Evolutionary conservation across 2,888 invertebrate species (phyloP), one percentile per base, ranked within the genome.

Genomic region (Coenonympha glycerion): DNA sequence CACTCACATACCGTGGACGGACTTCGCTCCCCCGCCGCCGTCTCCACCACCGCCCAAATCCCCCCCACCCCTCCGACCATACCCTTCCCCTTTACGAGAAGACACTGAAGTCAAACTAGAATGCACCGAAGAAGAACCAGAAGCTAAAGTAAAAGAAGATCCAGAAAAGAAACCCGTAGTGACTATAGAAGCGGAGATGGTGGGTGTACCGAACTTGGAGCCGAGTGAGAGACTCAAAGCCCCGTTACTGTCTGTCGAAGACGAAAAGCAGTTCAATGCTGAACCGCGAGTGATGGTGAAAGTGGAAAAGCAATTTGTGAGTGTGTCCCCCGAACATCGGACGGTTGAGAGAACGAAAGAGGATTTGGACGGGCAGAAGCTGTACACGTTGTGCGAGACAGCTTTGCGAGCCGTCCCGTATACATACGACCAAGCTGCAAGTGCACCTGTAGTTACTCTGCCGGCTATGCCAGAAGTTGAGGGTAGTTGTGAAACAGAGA

Each of bases 281-380:
- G 58, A 59, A 41, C 58, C 58, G 31, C 47, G 48, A 6, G 46
- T 33, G 41, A 49, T 34, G 8, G 55, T 55, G 13, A 55, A 52
- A 11, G 57, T 47, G 15, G 52, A 50, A 22, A 58, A 64, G 53
- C 66, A 64, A 21, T 73, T 76, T 56, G 67, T 63, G 41, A 62
- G 67, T 37, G 66, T 65, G 45, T 62, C 68, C 49, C 71, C 61
- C 40, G 75, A 74, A 53, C 84, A 85, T 69, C 69, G 85, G 55
- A 83, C 82, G 8, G 85, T 85, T 31, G 84, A 84, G 64, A 64
- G 77, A 57, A 82, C 84, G 85, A 85, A 76, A 84, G 69, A 53
- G 45, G 56, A 59, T 24, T n/a, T 71, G 8, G 74, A 73, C 64
- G 71, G 86, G 30, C 69, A 65, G 36, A 65, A 63, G 47, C 56